phyloP scores from a whole-genome alignment of 1,140 invertebrate species.

The Ridgeia piscesae region DNA sequence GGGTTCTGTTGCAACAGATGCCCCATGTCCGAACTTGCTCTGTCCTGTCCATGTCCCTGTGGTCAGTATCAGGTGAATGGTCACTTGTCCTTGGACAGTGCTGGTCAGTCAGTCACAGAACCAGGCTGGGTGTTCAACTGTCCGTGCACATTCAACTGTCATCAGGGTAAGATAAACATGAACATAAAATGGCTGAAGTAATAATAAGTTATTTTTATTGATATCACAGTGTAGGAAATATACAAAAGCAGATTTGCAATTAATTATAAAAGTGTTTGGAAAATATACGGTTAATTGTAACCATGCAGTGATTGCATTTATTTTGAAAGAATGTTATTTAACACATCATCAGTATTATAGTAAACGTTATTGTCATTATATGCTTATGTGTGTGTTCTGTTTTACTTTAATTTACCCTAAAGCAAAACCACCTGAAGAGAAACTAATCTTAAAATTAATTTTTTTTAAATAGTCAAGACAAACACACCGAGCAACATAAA shows the following conservation, averaged over 20 bases:
- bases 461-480: too few species aligned
- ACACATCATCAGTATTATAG: background rate
- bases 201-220: background rate
- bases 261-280: background rate
- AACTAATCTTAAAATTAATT: background rate
- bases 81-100: background rate
- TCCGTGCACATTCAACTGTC: background rate
- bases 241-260: background rate
- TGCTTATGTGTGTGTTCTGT: background rate
- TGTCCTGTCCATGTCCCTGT: background rate
- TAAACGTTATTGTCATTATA: background rate
- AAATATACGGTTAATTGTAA: background rate
- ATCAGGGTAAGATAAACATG: background rate
- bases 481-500: too few species aligned
- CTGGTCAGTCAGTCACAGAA: background rate
- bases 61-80: background rate
- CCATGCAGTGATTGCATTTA: background rate
- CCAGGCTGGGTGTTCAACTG: background rate
- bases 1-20: background rate
- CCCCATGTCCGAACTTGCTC: background rate
- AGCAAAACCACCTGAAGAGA: background rate
- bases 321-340: background rate
- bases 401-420: background rate
- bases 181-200: background rate
- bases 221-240: too few species aligned